A percentile compares a stretch with the other conserved stretches of the same genome.
Evolutionary conservation across 2,797 vertebrate species (phyloP).

Genomic region (Alca torda): DNA sequence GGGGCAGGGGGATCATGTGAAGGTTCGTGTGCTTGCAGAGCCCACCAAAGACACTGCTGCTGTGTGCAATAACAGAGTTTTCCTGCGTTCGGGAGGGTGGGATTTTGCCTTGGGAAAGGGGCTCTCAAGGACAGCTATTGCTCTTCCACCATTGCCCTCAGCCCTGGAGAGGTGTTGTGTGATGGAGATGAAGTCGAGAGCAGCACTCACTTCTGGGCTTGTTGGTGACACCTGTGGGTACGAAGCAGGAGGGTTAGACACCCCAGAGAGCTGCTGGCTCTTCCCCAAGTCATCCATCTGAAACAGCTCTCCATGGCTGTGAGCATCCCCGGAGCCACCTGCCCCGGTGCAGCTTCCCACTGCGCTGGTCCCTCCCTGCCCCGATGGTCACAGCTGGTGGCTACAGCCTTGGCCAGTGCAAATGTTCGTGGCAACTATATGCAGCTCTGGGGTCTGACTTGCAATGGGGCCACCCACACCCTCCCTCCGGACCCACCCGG

Average conservation of each 20-base stretch:
- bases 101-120: background rate
- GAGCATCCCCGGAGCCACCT: background rate
- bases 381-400: background rate
- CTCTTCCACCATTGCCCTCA: accelerated
- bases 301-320: background rate
- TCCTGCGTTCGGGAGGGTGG: background rate
- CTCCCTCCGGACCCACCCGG: accelerated
- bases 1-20: too few relatives aligned
- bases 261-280: background rate
- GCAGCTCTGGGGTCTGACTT: background rate
- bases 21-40: background rate
- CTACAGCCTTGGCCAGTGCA: background rate
- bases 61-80: background rate
- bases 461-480: accelerated
- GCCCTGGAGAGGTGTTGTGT: background rate
- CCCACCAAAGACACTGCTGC: background rate
- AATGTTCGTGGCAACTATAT: accelerated
- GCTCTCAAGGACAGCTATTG: background rate
- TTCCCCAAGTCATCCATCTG: background rate
- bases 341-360: background rate
- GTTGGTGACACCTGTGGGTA: background rate
- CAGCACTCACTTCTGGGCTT: conserved; percentile 7
- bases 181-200: background rate
- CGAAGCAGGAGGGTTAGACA: background rate
- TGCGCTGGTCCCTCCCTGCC: background rate